A percentile compares a stretch with the other conserved stretches of the same genome.
Conservation (phyloP, 1,140 invertebrate genomes). For the Scaptomyza montana region DNA sequence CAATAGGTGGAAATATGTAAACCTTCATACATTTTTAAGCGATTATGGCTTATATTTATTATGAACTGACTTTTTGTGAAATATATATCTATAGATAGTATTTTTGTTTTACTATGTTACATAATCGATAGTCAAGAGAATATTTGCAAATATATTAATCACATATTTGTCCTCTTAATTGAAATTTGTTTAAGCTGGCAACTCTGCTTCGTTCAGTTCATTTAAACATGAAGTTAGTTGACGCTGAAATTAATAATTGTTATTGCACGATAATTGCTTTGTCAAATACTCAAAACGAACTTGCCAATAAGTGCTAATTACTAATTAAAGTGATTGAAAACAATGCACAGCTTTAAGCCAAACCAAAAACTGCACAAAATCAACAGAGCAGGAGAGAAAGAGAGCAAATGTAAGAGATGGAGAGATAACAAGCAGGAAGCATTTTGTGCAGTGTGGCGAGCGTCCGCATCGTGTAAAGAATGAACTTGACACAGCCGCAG, state of each 20-base stretch:
- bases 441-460: conserved; percentile 24
- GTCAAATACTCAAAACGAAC: not conserved
- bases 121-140: too few relatives aligned
- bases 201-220: too few relatives aligned
- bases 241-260: not conserved
- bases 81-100: too few relatives aligned
- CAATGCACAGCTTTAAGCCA: conserved; percentile 27
- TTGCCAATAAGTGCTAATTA: conserved; percentile 29
- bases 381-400: not conserved
- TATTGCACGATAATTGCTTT: not conserved
- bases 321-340: conserved; percentile 34
- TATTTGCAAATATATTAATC: too few relatives aligned
- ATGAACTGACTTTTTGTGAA: too few relatives aligned
- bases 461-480: conserved; percentile 39
- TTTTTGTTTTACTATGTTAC: too few relatives aligned
- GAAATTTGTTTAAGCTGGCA: too few relatives aligned
- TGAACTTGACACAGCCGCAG: conserved; percentile 53
- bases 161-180: too few relatives aligned
- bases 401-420: not conserved
- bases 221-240: too few relatives aligned
- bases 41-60: too few relatives aligned
- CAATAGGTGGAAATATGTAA: too few relatives aligned
- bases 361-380: not conserved
- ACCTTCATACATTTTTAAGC: too few relatives aligned
- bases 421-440: conserved; percentile 16